phyloP scores from a whole-genome alignment of 2,888 invertebrate genomes.

The Temnothorax rugatulus region DNA sequence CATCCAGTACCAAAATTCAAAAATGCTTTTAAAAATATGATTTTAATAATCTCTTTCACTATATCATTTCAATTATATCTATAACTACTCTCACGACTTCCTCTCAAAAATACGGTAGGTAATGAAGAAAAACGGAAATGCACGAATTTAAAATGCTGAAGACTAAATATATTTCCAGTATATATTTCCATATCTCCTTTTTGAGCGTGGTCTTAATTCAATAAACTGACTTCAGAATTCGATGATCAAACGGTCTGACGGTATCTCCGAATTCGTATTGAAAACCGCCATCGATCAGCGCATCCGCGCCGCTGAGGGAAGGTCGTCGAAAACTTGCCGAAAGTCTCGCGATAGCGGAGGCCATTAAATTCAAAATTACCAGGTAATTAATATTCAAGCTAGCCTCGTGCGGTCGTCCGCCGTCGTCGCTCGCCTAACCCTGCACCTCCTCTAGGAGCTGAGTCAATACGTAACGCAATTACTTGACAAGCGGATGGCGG shows the following conservation, averaged over 20 bases:
- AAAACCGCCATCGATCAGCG: not conserved
- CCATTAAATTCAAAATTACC: constrained; percentile 53
- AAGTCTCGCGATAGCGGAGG: constrained; percentile 25
- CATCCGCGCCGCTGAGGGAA: not conserved
- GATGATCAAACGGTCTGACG: not conserved
- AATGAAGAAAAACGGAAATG: not conserved
- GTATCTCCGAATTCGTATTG: not conserved
- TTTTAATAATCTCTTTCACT: constrained; percentile 7
- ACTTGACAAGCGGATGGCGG: constrained; percentile 80
- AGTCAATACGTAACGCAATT: constrained; percentile 84
- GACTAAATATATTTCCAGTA: not conserved
- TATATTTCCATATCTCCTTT: not conserved
- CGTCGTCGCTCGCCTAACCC: constrained; percentile 30
- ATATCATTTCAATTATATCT: not conserved
- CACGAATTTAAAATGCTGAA: not conserved
- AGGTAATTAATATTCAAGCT: constrained; percentile 58
- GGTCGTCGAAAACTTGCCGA: constrained; percentile 20
- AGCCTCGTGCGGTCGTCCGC: constrained; percentile 49
- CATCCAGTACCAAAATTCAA: not conserved
- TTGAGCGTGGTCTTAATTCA: not conserved
- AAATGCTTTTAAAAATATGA: not conserved
- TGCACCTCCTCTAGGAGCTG: constrained; percentile 71
- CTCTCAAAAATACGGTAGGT: not conserved
- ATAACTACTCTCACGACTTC: not conserved
- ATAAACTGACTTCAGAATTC: not conserved